Conservation (phyloP, 1,140 invertebrate genomes). For the Lucilia sericata region DNA sequence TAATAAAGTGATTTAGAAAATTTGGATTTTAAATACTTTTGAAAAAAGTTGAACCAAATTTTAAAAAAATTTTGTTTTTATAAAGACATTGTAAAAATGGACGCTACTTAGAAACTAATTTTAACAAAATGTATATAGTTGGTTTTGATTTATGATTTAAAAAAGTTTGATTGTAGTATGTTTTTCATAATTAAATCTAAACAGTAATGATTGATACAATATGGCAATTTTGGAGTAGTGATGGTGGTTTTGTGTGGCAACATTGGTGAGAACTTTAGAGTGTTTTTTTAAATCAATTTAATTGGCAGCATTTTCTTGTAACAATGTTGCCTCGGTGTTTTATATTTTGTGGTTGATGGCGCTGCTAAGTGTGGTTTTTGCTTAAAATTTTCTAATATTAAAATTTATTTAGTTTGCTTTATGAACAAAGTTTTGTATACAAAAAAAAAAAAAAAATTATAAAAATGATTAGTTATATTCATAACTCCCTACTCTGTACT, state of each 20-base stretch:
- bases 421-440: background rate
- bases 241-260: background rate
- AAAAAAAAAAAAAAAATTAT: too few relatives aligned
- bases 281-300: too few relatives aligned
- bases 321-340: too few relatives aligned
- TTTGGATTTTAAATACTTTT: too few relatives aligned
- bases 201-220: constrained; percentile 3
- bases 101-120: constrained; percentile 15
- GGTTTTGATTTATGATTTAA: background rate
- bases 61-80: background rate
- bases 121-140: background rate
- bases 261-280: too few relatives aligned
- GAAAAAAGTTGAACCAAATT: too few relatives aligned
- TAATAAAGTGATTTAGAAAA: too few relatives aligned
- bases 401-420: background rate
- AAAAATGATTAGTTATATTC: background rate
- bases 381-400: background rate
- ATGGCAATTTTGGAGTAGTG: background rate
- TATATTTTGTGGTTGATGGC: background rate
- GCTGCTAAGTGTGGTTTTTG: background rate
- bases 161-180: background rate
- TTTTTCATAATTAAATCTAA: background rate
- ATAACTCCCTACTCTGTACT: constrained; percentile 18
- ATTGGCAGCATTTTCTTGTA: too few relatives aligned
- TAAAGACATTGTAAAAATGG: background rate